Conservation (phyloP, 2,113 vertebrate genomes). For the Sinocyclocheilus anshuiensis region DNA sequence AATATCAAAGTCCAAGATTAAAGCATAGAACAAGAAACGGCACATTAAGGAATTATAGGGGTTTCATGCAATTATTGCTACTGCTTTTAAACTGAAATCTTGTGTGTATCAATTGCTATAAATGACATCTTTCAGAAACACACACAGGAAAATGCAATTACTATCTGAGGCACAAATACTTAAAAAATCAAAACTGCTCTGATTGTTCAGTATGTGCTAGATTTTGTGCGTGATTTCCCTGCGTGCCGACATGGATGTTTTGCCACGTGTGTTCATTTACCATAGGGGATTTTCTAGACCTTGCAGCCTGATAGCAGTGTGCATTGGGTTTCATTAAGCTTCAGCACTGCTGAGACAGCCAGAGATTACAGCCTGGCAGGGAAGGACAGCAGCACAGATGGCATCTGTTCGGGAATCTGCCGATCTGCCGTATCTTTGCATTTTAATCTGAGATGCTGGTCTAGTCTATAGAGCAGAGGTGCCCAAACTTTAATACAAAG, state of each 20-base stretch:
- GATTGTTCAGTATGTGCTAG: neutral
- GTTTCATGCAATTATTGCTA: conserved; percentile 26
- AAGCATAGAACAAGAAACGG: neutral
- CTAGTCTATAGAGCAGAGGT: neutral
- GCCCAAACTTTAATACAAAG: neutral
- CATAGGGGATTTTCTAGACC: conserved; percentile 64
- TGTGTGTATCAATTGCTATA: neutral
- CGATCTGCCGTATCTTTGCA: neutral
- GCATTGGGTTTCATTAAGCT: conserved; percentile 68
- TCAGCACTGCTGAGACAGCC: conserved; percentile 63
- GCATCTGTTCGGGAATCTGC: neutral
- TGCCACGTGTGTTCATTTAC: conserved; percentile 42
- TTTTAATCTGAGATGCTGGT: conserved; percentile 5
- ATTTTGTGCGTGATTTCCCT: conserved; percentile 29
- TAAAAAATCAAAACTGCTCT: conserved; percentile 25
- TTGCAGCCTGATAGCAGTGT: conserved; percentile 59
- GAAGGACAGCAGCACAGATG: conserved; percentile 38
- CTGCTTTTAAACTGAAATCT: neutral
- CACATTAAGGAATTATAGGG: neutral
- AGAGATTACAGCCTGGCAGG: conserved; percentile 63
- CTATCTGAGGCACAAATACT: conserved; percentile 20
- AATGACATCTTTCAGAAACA: neutral
- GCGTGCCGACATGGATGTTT: neutral
- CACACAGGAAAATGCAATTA: conserved; percentile 2
- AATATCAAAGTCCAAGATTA: neutral